Base-by-base conservation (phyloP, 2,113 vertebrate species). In the Glaucidium brasilianum region DNA sequence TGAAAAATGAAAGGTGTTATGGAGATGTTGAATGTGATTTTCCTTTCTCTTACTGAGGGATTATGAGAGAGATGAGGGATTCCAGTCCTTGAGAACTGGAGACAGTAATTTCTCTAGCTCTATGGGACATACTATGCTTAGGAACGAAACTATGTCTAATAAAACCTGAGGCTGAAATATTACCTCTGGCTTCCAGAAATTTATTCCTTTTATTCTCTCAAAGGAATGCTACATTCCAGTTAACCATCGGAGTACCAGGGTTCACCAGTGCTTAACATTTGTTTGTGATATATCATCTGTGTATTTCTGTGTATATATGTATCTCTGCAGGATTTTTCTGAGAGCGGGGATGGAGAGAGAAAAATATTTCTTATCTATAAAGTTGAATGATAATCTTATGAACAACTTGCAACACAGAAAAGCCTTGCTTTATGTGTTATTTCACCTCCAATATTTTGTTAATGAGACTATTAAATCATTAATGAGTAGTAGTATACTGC, bases 1-100 rank as follows among this genome's bases (percentile, higher is more conserved):
- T 97, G 95, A 98, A 98, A 98, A 98, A 97, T 97, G 97, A 96
- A 98, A 97, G 94, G 87, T 97, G 85, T 94, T 97, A 94, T 80
- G 92, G 95, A 97, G 90, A 97, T 96, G 74, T 89, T 97, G 96
- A 87, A 97, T 98, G 89, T 96, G 79, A 96, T 97, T 97, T 97
- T 97, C 94, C 94, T 95, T 80, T 95, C 88, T 97, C 97, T 97
- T 96, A 89, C 92, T 96, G 62, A 94, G 96, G 94, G 97, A 96
- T 95, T 97, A 97, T 96, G 96, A 97, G 87, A 77, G 94, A 96
- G 94, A 97, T 97, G 94, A 98, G 97, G 91, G 86, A 88, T 98
- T 91, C 83, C 67, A 95, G 80, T 50, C 91, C 97, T 95, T 92
- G 74, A 85, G 73, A 98, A 84, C 37, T 45, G 9, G 76, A 95